Base-by-base conservation (phyloP, 1,140 invertebrate genomes). In the Zelostemma sp. region DNA sequence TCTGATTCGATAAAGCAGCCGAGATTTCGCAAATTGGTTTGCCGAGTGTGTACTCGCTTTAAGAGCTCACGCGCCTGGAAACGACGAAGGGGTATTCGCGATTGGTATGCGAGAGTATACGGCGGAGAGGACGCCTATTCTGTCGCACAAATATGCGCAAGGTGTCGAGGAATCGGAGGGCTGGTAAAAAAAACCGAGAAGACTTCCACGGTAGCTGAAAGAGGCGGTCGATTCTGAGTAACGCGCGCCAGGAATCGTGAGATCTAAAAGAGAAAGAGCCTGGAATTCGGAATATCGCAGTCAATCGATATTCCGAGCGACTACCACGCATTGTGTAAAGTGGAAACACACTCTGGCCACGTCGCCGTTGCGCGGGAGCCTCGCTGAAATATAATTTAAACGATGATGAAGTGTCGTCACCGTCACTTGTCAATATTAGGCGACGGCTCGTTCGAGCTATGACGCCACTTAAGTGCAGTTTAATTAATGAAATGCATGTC, bases 301-400 rank as follows among this genome's bases (percentile, higher is more conserved):
- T 9, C 17, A 21, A 49, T 49, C 46, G 46, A 49, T 49, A 49
- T 49, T 49, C 19, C 45, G 45, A 47, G 12, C 45, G 6, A 11
- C 16, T 21, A n/a, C 45, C n/a, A 49, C 21, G 46, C 46, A 49
- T 31, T 49, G 46, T 49, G 46, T n/a, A 49, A 49, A 49, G 46
- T 49, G 46, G 46, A 31, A 49, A 49, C 21, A 49, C 46, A 21
- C 45, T 45, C 17, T 17, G 41, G 11, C 14, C 12, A 14, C 41
- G 17, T 47, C 46, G 19, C 11, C 12, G 41, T 12, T 3, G 18
- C 46, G 19, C 11, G 11, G 35, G 16, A 43, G 41, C 5, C 33
- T 35, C 5, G 11, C 12, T 12, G 41, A 18, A 43, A 43, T 43
- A 18, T 16, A 14, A 43, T 43, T 43, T 16, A 1, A 12, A 1